A percentile compares a stretch with the other conserved stretches of the same genome.
phyloP scores from a whole-genome alignment of 2,797 vertebrate species.

The Chelon labrosus region DNA sequence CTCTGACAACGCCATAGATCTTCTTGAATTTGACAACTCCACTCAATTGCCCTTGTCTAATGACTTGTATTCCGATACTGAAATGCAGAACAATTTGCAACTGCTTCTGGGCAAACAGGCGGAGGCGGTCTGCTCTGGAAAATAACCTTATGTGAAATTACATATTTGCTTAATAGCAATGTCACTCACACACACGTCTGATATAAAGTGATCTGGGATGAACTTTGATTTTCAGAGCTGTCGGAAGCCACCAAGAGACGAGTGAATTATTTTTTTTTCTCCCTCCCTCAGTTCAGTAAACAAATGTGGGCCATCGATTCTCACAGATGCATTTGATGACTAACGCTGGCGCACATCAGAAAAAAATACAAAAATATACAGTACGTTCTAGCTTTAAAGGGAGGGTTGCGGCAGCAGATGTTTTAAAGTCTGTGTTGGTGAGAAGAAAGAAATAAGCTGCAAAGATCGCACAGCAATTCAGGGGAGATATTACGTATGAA shows the following conservation, averaged over 20 bases:
- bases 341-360: conserved; percentile 40
- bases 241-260: conserved; percentile 34
- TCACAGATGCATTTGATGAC: conserved; percentile 51
- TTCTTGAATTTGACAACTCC: conserved; percentile 74
- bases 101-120: conserved; percentile 50
- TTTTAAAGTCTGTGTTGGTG: conserved; percentile 31
- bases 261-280: conserved; percentile 13
- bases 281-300: conserved; percentile 35
- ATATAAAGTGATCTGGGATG: conserved; percentile 41
- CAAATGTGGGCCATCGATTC: conserved; percentile 38
- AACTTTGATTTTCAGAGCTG: conserved; percentile 59
- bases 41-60: conserved; percentile 75
- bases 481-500: conserved; percentile 19
- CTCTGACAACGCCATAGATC: conserved; percentile 66
- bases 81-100: conserved; percentile 67
- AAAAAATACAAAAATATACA: conserved; percentile 31
- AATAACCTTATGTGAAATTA: conserved; percentile 54
- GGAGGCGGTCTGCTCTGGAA: conserved; percentile 37
- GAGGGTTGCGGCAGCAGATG: conserved; percentile 21
- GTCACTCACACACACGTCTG: conserved; percentile 32
- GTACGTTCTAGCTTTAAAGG: conserved; percentile 46
- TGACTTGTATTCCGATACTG: conserved; percentile 62
- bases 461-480: conserved; percentile 43
- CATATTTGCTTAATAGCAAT: conserved; percentile 50
- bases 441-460: conserved; percentile 33